Evolutionary conservation across 2,113 vertebrate species (phyloP), one percentile per base, ranked within the genome.

Genomic region (Ageneiosus marmoratus): DNA sequence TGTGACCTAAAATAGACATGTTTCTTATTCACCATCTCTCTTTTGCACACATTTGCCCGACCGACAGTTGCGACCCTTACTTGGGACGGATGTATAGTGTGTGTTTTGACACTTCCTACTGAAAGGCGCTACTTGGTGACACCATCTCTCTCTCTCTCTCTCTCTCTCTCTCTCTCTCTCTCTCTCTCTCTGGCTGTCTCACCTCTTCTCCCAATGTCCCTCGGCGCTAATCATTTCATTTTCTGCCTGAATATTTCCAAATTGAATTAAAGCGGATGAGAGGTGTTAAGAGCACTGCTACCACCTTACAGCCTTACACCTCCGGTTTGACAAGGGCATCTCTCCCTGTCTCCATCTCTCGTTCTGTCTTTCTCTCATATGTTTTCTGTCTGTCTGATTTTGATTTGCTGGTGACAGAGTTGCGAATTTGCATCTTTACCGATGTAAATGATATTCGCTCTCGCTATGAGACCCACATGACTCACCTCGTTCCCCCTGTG

Each of bases 211-310:
- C 86, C 89, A 67, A 58, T 24, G 89, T 89, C 83, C 85, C 90
- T 81, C 92, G 91, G 94, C 92, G 90, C 93, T 94, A 94, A 95
- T 95, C 91, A 95, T 93, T 95, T 92, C 91, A 93, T 95, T 95
- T 95, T 95, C 94, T 92, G 93, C 92, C 93, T 91, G 90, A 94
- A 93, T 91, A 91, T 95, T 92, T 93, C 90, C 89, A 95, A 94
- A 95, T 95, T 94, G 92, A 95, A 95, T 94, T 91, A 95, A 75
- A 93, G 89, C 91, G 88, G 67, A 88, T 89, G 79, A 93, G 93
- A 94, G 90, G 92, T 89, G 93, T 89, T 80, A 93, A 92, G 91
- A 93, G 94, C 90, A 92, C 93, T 89, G 48, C 92, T 84, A 78
- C 91, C 90, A 95, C 93, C 94, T 94, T 92, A 87, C 94, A 92